Evolutionary conservation across 2,888 invertebrate genomes (phyloP).

Genomic region (Toxonevra muliebris): DNA sequence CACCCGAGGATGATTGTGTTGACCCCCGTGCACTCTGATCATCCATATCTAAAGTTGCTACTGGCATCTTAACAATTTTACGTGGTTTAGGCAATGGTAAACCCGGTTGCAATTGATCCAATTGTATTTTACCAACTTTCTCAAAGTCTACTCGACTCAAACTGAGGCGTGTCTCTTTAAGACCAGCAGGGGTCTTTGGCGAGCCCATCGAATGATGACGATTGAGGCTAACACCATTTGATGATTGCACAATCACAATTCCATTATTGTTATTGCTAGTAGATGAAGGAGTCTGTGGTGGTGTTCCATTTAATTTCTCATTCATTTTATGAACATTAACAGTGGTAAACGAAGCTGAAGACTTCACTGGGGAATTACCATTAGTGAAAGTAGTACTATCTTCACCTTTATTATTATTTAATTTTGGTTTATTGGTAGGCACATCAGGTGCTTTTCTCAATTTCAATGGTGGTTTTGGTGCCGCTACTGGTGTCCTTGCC

Average conservation of each 20-base stretch:
- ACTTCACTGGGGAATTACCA: background rate
- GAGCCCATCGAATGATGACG: slow-evolving; percentile 52
- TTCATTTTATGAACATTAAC: slow-evolving; percentile 18
- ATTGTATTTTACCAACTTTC: slow-evolving; percentile 45
- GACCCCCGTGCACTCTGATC: slow-evolving; percentile 41
- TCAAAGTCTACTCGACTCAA: slow-evolving; percentile 57
- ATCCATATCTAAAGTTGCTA: slow-evolving; percentile 58
- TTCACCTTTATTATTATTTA: background rate
- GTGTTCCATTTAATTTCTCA: slow-evolving; percentile 19
- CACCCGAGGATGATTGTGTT: slow-evolving; percentile 3
- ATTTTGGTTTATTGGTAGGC: slow-evolving; percentile 44
- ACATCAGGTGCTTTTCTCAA: slow-evolving; percentile 59
- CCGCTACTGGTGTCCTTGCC: slow-evolving; percentile 37
- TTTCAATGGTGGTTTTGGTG: slow-evolving; percentile 53
- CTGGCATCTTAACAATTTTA: slow-evolving; percentile 57
- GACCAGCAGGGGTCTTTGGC: slow-evolving; percentile 35
- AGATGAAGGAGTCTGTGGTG: slow-evolving; percentile 34
- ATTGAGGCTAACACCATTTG: slow-evolving; percentile 47
- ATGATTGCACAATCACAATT: slow-evolving; percentile 45
- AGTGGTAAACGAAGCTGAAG: background rate
- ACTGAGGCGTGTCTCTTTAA: slow-evolving; percentile 58
- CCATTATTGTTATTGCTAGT: slow-evolving; percentile 33
- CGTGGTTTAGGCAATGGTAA: slow-evolving; percentile 57
- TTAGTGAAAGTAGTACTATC: slow-evolving; percentile 22
- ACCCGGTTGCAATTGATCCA: slow-evolving; percentile 46